Evolutionary conservation across 2,888 invertebrate genomes (phyloP), one percentile per base, ranked within the genome.

Genomic region (Diarsia dahlii): DNA sequence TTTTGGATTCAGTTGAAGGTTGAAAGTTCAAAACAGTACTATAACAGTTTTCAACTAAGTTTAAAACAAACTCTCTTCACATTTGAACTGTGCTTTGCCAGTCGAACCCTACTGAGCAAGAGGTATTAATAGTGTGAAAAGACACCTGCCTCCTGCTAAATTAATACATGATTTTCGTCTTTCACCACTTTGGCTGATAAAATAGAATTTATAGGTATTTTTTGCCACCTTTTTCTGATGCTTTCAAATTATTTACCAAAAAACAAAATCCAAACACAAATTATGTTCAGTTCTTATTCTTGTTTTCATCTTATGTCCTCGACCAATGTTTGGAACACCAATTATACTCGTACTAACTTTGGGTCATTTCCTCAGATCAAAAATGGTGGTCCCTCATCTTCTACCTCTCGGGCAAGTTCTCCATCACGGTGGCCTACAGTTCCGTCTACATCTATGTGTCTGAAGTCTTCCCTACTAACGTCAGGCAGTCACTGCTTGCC

Each of bases 391-490:
- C 97, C 0, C 91, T 97, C 45, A 76, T 95, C 2, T 85, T 97
- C 28, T 98, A 97, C 88, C 93, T 98, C 18, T 94, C 97, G 0
- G 98, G 98, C 1, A 98, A 98, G 94, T 97, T 97, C 91, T 97
- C 97, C 45, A 97, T 98, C 80, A 97, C 98, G 0, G 96, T 97
- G 6, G 97, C 98, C 0, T 98, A 98, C 89, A 97, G 97, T 54
- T 95, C 97, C 0, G 95, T 97, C 34, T 98, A 98, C 89, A 97
- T 98, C 71, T 97, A 97, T 89, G 97, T 97, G 1, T 97, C 98
- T 28, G 98, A 98, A 91, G 97, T 98, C 84, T 98, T 98, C 89
- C 98, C 98, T 0, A 98, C 98, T 0, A 97, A 96, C 48, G 95
- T 97, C 52, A 93, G 98, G 63, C 97, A 97, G 88, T 97, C 97